phyloP scores from a whole-genome alignment of 2,113 vertebrate genomes.

The Zapornia atra region DNA sequence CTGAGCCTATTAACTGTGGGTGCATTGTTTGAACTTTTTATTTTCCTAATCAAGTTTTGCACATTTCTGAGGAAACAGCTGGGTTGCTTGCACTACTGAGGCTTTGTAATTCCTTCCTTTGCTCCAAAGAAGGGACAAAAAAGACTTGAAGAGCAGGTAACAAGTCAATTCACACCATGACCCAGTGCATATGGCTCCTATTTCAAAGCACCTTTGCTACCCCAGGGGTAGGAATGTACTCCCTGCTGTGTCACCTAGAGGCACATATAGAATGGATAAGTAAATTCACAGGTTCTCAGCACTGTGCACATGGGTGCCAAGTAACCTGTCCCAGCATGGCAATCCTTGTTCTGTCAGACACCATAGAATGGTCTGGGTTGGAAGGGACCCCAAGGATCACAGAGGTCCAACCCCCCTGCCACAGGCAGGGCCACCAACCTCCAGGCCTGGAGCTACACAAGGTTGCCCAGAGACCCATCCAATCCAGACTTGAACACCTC shows the following conservation, averaged over 20 bases:
- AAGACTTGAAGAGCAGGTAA: not conserved
- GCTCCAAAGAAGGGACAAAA: not conserved
- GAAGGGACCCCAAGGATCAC: too few relatives aligned
- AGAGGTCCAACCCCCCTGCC: too few relatives aligned
- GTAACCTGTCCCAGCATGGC: not conserved
- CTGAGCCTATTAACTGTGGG: not conserved
- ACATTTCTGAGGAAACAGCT: not conserved
- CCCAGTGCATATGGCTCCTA: not conserved
- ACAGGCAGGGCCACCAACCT: too few relatives aligned
- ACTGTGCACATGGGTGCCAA: accelerated
- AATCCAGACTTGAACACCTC: too few relatives aligned
- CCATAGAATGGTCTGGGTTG: too few relatives aligned
- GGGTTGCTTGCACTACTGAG: not conserved
- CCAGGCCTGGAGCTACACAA: too few relatives aligned
- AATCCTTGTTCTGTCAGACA: not conserved
- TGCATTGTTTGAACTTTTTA: not conserved
- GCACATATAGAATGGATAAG: not conserved
- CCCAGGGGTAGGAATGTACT: not conserved
- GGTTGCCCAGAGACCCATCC: too few relatives aligned
- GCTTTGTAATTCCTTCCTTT: not conserved
- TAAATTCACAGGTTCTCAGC: not conserved
- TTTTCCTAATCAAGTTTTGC: not conserved
- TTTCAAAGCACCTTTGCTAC: not conserved
- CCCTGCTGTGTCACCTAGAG: not conserved
- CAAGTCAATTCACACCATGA: not conserved